These are phyloP conservation scores for Aphrocallistes beatrix DNA, from an alignment of 37 sponge, comb jelly and placozoan genomes.

Conservation along the genomic window DNA sequence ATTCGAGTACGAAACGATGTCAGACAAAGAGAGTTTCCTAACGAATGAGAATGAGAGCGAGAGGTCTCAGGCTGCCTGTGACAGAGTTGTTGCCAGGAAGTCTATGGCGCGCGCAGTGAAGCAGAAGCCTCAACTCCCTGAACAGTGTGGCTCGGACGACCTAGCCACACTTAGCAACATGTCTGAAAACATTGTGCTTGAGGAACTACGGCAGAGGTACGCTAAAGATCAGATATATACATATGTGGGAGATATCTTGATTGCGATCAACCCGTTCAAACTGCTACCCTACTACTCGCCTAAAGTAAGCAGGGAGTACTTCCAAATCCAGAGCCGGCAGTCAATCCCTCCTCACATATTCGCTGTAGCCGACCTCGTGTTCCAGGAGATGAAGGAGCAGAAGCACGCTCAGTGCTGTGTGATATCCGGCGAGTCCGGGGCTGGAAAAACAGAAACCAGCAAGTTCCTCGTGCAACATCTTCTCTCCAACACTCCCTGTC, in stretches of 20 bases:
- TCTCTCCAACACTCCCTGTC: neutral
- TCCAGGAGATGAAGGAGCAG: conserved; percentile 18
- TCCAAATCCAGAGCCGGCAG: neutral
- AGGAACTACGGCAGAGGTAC: conserved; percentile 15
- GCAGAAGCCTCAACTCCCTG: neutral
- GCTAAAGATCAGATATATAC: conserved; percentile 25
- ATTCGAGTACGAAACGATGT: conserved; percentile 50
- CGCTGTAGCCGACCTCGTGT: conserved; percentile 22
- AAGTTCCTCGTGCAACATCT: conserved; percentile 38
- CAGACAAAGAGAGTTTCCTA: conserved; percentile 25
- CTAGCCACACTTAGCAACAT: conserved; percentile 22
- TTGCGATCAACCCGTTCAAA: conserved; percentile 23
- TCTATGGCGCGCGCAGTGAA: neutral
- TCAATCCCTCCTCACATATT: conserved; percentile 30
- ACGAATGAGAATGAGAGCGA: conserved; percentile 18
- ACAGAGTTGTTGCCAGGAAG: neutral
- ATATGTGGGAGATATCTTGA: conserved; percentile 20
- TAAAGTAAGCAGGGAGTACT: conserved; percentile 15
- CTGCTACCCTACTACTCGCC: conserved; percentile 20
- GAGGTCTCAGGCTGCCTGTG: conserved; percentile 2
- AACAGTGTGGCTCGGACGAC: conserved; percentile 18
- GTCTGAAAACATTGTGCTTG: conserved; percentile 22
- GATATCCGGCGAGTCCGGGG: conserved; percentile 30
- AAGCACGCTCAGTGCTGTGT: conserved; percentile 29
- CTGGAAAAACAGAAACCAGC: conserved; percentile 30